Evolutionary conservation across 2,797 vertebrate genomes (phyloP).

Genomic region (Xerus rutilus): DNA sequence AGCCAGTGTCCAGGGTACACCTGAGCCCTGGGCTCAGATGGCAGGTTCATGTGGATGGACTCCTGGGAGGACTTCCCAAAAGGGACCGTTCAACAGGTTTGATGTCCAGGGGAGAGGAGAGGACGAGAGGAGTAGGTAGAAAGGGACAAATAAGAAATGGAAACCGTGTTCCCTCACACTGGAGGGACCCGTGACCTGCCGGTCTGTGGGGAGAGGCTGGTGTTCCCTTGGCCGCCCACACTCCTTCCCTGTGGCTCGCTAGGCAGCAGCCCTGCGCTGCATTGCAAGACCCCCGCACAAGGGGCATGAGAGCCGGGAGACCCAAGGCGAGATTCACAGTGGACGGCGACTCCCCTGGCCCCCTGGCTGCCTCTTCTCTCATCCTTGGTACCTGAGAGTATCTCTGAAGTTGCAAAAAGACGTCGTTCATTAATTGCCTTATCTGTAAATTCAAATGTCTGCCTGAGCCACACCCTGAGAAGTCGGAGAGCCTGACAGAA

Average conservation of each 20-base stretch:
- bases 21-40: too few species aligned
- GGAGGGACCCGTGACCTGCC: rapidly evolving
- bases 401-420: not conserved
- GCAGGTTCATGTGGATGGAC: not conserved
- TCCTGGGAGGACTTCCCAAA: not conserved
- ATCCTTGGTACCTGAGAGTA: not conserved
- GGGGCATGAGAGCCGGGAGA: not conserved
- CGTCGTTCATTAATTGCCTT: not conserved
- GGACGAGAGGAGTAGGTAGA: too few species aligned
- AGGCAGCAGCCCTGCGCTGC: rapidly evolving
- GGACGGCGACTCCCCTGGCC: too few species aligned
- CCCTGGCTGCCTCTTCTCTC: rapidly evolving
- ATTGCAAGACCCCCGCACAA: rapidly evolving
- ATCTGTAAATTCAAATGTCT: not conserved
- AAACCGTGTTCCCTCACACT: rapidly evolving
- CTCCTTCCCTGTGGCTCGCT: rapidly evolving
- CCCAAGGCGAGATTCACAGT: rapidly evolving
- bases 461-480: not conserved
- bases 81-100: not conserved
- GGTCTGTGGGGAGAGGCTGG: rapidly evolving
- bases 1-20: too few species aligned
- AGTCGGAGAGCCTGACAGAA: not conserved
- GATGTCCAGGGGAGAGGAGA: not conserved
- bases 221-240: rapidly evolving
- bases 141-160: rapidly evolving